Evolutionary conservation across 2,888 invertebrate species (phyloP), one percentile per base, ranked within the genome.

Genomic region (Lobophora halterata): DNA sequence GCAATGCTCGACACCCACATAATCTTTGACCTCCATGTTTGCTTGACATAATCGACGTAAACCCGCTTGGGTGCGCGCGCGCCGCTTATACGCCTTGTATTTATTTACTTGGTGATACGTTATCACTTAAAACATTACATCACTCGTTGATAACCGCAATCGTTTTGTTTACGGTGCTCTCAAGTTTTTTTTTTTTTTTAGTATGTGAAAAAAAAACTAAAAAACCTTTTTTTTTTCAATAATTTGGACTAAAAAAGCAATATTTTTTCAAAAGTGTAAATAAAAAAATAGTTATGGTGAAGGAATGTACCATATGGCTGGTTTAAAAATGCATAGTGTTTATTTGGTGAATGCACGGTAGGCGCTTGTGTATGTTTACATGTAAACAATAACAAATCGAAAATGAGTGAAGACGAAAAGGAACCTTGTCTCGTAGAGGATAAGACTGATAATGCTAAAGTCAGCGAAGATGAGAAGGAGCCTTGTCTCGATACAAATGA

Each of bases 381-480:
- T 46, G 44, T 45, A 52, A 52, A 52, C 49, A 49, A 37, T 52
- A 47, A 46, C 46, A 50, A 45, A 47, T 18, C 45, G 29, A 65
- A 49, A 59, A 82, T 83, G 82, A 68, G 61, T 46, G 76, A 73
- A 27, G 78, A 76, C 17, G 70, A 73, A 65, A 65, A 61, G 23
- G 49, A 58, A 39, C 58, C 60, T 13, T 67, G 65, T 56, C 53
- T 68, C 19, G 41, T 42, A n/a, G 33, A 38, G 1, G 36, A 44
- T 51, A 49, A 50, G 21, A 42, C 21, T 33, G 46, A 48, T 32
- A 45, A 35, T 48, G 28, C 29, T 25, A 51, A 24, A 35, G 39
- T 18, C 1, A 29, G 12, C 18, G 28, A 46, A 24, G 28, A 38
- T 33, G 65, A 69, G 58, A 59, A 40, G 32, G 53, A 55, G 45